Percentiles rank a stretch among this genome's conserved stretches.
These are phyloP conservation scores for Spicauda simplicius DNA, from an alignment of 2,888 invertebrate species.

Conservation along the genomic window DNA sequence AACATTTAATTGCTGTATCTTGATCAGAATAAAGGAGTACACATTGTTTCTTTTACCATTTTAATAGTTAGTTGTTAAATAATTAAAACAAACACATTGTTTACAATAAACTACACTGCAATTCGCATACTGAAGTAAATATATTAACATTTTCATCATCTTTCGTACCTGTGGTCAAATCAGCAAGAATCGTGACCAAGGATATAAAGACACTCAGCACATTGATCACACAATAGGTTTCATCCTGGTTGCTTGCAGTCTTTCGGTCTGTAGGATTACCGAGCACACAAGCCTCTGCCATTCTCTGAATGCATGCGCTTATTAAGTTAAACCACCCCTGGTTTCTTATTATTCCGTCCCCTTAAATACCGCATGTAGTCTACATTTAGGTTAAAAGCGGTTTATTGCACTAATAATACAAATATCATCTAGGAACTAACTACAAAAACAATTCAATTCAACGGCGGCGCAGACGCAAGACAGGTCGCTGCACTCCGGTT, in stretches of 20 bases:
- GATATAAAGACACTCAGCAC: slow-evolving; percentile 84
- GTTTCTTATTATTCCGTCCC: slow-evolving; percentile 1
- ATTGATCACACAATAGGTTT: slow-evolving; percentile 80
- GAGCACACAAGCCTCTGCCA: slow-evolving; percentile 78
- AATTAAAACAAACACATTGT: slow-evolving; percentile 6
- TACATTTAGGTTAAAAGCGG: background rate
- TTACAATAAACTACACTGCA: background rate
- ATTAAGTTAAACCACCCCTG: slow-evolving; percentile 36
- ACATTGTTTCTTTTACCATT: too few relatives aligned
- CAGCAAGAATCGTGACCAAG: slow-evolving; percentile 83
- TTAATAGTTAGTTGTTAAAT: too few relatives aligned
- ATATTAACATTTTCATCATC: background rate
- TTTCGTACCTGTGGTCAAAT: slow-evolving; percentile 84
- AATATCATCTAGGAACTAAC: slow-evolving; percentile 8
- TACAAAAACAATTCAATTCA: slow-evolving; percentile 42
- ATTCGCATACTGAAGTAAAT: background rate
- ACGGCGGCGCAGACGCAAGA: slow-evolving; percentile 53
- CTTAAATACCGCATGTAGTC: background rate
- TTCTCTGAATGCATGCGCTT: slow-evolving; percentile 56
- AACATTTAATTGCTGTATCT: too few relatives aligned
- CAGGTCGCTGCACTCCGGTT: slow-evolving; percentile 49
- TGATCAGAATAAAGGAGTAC: too few relatives aligned
- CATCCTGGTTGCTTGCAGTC: slow-evolving; percentile 65
- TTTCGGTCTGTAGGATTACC: slow-evolving; percentile 65
- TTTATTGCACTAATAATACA: slow-evolving; percentile 10